Evolutionary conservation across 1,140 invertebrate genomes (phyloP), one percentile per base, ranked within the genome.

Genomic region (Drosophila albomicans): DNA sequence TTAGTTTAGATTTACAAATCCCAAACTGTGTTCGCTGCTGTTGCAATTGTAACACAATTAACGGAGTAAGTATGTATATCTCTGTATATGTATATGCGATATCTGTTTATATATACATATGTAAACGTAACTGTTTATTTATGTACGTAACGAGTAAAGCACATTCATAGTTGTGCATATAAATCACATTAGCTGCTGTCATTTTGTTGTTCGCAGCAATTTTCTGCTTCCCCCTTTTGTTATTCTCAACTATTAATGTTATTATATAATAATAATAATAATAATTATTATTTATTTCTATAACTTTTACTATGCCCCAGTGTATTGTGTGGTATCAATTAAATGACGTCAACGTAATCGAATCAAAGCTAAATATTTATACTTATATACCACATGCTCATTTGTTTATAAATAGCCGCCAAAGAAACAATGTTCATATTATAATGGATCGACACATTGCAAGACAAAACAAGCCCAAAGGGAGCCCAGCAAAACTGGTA

Each of bases 341-440:
- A 28, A 43, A 58, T 72, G 62, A 72, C 62, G 69, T 66, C 51
- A 58, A 66, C 52, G 20, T 30, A 32, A 65, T 57, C 52, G 45
- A 49, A 65, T 71, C 69, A 58, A 57, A 20, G 61, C 52, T 32
- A 20, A 45, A 63, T 69, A 43, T 30, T 51, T 32, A 59, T 32
- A 46, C 20, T 25, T 13, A 38, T 10, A 25, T 13, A 16, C 5
- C 7, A 8, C 13, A 46, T 38, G 46, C 6, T 43, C 49, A 45
- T 45, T 41, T 10, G 20, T 54, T 43, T 65, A 65, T 54, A 54
- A 65, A 65, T 66, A 66, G 63, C 20, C 10, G 5, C 20, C 20
- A 56, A 43, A 54, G 30, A 32, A 32, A 54, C 3, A 54, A 35
- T 32, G 11, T 62, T 62, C 49, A 45, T 54, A 54, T 43, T 54